phyloP scores from a whole-genome alignment of 2,113 vertebrate species.

The Pelvicachromis taeniatus region DNA sequence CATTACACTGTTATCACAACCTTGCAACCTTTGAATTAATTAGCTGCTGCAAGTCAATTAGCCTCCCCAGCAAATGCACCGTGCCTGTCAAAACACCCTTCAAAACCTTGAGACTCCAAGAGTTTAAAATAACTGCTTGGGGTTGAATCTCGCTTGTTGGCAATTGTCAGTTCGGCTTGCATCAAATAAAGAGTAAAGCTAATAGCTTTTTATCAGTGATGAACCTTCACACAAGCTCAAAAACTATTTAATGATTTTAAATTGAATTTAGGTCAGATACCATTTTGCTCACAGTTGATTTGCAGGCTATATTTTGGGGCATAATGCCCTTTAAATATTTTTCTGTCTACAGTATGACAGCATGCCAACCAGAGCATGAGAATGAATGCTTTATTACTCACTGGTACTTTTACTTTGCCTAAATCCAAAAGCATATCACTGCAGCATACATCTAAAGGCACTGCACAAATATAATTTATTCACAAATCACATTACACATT shows the following conservation, averaged over 20 bases:
- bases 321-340: neutral
- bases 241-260: neutral
- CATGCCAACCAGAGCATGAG: neutral
- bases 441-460: neutral
- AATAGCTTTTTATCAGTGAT: neutral
- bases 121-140: neutral
- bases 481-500: neutral
- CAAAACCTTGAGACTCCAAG: neutral
- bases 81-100: slow-evolving; percentile 36
- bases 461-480: neutral
- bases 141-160: neutral
- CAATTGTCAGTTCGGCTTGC: neutral
- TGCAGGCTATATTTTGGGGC: neutral
- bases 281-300: neutral
- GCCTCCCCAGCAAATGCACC: slow-evolving; percentile 31
- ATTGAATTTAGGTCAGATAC: neutral
- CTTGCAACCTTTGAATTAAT: slow-evolving; percentile 68
- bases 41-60: slow-evolving; percentile 68
- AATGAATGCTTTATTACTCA: neutral
- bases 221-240: neutral
- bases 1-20: slow-evolving; percentile 66
- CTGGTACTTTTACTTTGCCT: neutral
- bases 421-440: neutral
- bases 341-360: neutral
- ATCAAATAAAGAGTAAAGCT: neutral